These are phyloP conservation scores for Ormyrus pomaceus DNA, from an alignment of 2,888 invertebrate species.

Conservation along the genomic window DNA sequence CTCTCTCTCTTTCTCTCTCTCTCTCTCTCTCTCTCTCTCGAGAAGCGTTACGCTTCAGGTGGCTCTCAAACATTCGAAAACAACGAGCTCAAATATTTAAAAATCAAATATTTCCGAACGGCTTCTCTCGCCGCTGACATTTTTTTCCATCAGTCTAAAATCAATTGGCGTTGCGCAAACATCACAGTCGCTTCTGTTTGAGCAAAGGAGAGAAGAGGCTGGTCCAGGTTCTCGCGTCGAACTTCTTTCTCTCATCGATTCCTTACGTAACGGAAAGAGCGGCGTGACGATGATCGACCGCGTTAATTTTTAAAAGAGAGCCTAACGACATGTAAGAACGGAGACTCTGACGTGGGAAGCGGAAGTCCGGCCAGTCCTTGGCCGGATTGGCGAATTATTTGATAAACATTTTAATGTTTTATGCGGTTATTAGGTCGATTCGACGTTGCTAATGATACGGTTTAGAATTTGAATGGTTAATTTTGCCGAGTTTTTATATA, in stretches of 20 bases:
- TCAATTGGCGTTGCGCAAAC: not conserved
- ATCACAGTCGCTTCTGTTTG: no score
- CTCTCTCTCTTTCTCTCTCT: no score
- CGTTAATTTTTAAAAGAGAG: constrained; percentile 36
- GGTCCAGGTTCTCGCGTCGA: no score
- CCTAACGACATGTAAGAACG: constrained; percentile 17
- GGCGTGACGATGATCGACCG: not conserved
- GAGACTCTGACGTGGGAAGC: not conserved
- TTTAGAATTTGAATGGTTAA: not conserved
- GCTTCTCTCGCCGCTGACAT: not conserved
- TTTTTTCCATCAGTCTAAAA: not conserved
- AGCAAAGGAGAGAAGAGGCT: not conserved
- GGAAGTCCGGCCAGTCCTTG: no score
- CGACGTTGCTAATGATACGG: not conserved
- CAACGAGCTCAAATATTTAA: not conserved
- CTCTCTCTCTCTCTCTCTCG: no score
- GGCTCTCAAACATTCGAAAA: no score
- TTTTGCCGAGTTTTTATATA: not conserved
- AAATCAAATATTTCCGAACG: not conserved
- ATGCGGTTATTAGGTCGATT: not conserved
- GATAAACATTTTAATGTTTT: constrained; percentile 4
- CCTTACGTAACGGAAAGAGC: constrained; percentile 17
- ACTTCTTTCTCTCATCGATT: constrained; percentile 20
- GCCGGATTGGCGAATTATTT: not conserved
- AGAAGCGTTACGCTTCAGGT: no score